Evolutionary conservation across 2,113 vertebrate genomes (phyloP).

Genomic region (Piaya cayana): DNA sequence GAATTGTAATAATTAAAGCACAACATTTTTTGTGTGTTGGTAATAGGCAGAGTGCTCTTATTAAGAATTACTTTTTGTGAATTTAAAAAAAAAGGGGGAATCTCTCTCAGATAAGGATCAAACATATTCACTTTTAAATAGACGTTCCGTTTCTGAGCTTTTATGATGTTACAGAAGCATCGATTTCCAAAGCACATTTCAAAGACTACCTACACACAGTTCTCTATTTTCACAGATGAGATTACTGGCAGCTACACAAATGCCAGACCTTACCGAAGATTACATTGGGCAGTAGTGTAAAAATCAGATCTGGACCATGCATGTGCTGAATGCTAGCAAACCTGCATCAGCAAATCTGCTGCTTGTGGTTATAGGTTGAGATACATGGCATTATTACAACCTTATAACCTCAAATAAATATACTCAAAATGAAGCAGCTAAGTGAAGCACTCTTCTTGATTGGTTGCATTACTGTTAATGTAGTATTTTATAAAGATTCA

Average conservation of each 20-base stretch:
- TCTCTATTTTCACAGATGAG: background rate
- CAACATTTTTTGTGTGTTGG: background rate
- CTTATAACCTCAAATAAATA: background rate
- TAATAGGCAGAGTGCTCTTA: background rate
- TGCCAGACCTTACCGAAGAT: background rate
- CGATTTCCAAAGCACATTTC: background rate
- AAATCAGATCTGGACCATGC: background rate
- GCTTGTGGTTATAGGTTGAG: background rate
- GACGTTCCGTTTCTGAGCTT: background rate
- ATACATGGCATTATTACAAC: background rate
- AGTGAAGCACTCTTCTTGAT: background rate
- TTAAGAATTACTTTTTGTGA: background rate
- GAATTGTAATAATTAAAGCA: background rate
- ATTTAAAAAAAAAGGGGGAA: background rate
- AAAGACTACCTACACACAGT: background rate
- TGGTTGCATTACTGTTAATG: background rate
- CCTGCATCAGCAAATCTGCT: background rate
- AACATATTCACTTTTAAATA: background rate
- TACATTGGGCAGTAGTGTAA: background rate
- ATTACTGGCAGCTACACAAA: background rate
- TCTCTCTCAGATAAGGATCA: background rate
- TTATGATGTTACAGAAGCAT: background rate
- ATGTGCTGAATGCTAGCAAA: background rate
- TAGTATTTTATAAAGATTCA: background rate
- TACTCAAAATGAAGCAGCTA: background rate